Percentiles rank a stretch among this genome's conserved stretches.
Evolutionary conservation across 2,113 vertebrate genomes (phyloP).

Genomic region (Lasiurus borealis): DNA sequence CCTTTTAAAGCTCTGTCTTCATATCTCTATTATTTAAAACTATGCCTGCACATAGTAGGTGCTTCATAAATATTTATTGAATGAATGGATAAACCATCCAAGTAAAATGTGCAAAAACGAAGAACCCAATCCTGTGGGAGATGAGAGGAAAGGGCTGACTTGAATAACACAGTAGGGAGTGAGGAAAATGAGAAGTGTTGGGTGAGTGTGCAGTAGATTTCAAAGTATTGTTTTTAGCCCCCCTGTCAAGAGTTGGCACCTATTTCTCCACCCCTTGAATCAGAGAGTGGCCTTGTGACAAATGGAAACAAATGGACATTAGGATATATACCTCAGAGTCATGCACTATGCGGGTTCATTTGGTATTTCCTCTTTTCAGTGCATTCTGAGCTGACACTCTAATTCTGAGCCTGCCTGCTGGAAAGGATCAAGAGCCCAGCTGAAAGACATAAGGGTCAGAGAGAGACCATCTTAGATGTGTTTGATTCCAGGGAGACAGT

Average conservation of each 20-base stretch:
- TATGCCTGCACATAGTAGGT: not conserved
- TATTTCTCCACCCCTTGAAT: not conserved
- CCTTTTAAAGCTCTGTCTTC: not conserved
- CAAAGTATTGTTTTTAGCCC: not conserved
- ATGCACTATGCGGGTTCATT: not conserved
- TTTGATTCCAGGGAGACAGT: not conserved
- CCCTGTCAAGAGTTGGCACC: not conserved
- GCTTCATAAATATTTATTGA: not conserved
- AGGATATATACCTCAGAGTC: not conserved
- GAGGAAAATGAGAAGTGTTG: not conserved
- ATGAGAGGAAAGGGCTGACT: not conserved
- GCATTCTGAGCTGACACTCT: not conserved
- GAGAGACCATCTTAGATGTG: no score
- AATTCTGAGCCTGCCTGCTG: not conserved
- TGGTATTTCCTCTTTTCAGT: not conserved
- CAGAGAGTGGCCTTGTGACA: not conserved
- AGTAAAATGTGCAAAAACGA: not conserved
- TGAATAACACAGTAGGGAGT: not conserved
- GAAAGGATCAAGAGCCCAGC: not conserved
- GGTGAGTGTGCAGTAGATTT: not conserved
- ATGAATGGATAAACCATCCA: not conserved
- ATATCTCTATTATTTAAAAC: not conserved
- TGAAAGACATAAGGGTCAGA: fast-evolving
- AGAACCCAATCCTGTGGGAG: not conserved
- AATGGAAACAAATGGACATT: not conserved